Conservation (phyloP, 2,797 vertebrate genomes). For the Smutsia temminckii region DNA sequence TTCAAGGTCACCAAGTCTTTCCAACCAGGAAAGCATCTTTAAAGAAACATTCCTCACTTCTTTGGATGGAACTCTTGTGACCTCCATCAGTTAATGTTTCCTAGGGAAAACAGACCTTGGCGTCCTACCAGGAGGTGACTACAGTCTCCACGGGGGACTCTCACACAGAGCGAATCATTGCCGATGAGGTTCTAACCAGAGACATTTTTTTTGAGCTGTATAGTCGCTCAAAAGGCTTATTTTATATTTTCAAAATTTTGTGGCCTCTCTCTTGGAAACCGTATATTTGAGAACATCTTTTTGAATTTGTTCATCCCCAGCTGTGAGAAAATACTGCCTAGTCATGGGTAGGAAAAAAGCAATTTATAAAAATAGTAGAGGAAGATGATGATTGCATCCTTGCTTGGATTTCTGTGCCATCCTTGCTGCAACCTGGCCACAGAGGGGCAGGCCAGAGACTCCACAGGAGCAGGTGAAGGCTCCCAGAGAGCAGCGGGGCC, state of each 20-base stretch:
- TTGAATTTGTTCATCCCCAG: slow-evolving; percentile 73
- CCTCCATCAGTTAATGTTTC: slow-evolving; percentile 57
- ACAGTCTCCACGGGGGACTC: slow-evolving; percentile 46
- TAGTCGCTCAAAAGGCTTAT: slow-evolving; percentile 70
- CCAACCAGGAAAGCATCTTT: slow-evolving; percentile 10
- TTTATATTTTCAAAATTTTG: slow-evolving; percentile 67
- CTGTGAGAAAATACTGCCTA: slow-evolving; percentile 76
- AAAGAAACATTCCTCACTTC: slow-evolving; percentile 54
- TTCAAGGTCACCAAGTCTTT: slow-evolving; percentile 42
- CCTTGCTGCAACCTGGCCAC: background rate
- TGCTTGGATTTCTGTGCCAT: slow-evolving; percentile 33
- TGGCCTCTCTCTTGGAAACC: slow-evolving; percentile 69
- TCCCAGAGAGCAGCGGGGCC: background rate
- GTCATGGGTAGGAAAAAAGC: slow-evolving; percentile 70
- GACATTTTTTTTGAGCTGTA: slow-evolving; percentile 60
- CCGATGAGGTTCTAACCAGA: slow-evolving; percentile 65
- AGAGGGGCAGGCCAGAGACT: background rate
- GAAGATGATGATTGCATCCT: slow-evolving; percentile 44
- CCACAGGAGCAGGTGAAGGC: background rate
- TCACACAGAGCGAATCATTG: slow-evolving; percentile 43
- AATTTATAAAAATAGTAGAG: slow-evolving; percentile 72
- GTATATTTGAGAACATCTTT: slow-evolving; percentile 66
- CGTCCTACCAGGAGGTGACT: slow-evolving; percentile 35
- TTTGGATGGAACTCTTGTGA: slow-evolving; percentile 15
- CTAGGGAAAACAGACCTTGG: slow-evolving; percentile 49